These are phyloP conservation scores for Eurytoma californica DNA, from an alignment of 2,888 invertebrate genomes.

Conservation along the genomic window DNA sequence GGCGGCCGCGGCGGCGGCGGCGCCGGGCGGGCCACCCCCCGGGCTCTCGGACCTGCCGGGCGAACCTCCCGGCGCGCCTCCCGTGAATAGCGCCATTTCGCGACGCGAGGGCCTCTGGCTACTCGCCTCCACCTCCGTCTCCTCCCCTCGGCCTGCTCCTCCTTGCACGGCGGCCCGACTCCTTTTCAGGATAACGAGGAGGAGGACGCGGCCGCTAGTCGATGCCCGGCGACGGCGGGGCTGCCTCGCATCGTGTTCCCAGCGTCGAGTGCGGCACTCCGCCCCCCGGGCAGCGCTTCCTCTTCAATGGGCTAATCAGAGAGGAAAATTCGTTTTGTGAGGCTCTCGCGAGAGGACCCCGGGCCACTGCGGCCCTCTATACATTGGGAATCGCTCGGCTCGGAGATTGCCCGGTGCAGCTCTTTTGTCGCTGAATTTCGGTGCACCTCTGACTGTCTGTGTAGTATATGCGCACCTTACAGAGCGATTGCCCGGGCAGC, in stretches of 20 bases:
- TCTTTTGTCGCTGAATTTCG: too few species aligned
- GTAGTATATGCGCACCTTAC: too few species aligned
- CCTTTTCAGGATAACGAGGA: conserved; percentile 27
- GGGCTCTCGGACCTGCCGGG: conserved; percentile 58
- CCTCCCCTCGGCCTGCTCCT: background rate
- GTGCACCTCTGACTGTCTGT: too few species aligned
- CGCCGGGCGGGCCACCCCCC: conserved; percentile 48
- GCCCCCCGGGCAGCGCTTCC: background rate
- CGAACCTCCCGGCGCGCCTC: conserved; percentile 59
- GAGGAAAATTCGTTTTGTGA: conserved; percentile 31
- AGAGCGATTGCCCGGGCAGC: too few species aligned
- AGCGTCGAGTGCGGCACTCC: background rate
- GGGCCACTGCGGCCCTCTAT: background rate
- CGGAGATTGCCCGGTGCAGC: background rate
- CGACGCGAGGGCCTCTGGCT: background rate
- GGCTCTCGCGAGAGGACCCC: background rate
- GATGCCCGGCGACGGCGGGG: background rate
- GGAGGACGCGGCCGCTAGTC: conserved; percentile 2
- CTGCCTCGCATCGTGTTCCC: conserved; percentile 19
- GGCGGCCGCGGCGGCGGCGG: conserved; percentile 34
- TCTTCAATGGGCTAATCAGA: conserved; percentile 40
- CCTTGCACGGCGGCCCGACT: background rate
- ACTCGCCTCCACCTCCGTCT: background rate
- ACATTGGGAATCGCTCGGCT: conserved; percentile 11
- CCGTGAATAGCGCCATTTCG: conserved; percentile 70